Conservation (phyloP, 2,113 vertebrate genomes). For the Neodontobutis hainanensis region DNA sequence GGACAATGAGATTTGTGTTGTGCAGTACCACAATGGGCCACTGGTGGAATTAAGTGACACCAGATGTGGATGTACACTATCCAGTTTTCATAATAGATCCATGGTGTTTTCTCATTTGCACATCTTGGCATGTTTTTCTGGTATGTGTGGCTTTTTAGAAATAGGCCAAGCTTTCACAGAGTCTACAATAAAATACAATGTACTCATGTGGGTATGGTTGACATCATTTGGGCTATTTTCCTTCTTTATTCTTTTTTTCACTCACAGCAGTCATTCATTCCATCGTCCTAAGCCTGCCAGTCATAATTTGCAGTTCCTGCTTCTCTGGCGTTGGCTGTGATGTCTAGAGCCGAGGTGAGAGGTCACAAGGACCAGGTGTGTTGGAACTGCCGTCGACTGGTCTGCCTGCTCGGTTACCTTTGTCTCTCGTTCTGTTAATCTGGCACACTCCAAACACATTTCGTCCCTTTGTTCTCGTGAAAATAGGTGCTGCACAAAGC, state of each 20-base stretch:
- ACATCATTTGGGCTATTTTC: slow-evolving; percentile 21
- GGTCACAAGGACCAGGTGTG: slow-evolving; percentile 63
- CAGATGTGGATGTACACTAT: neutral
- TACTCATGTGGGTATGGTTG: slow-evolving; percentile 4
- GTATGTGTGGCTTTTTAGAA: slow-evolving; percentile 16
- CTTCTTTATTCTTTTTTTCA: slow-evolving; percentile 21
- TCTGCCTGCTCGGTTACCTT: slow-evolving; percentile 42
- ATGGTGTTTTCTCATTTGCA: slow-evolving; percentile 27
- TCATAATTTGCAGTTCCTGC: slow-evolving; percentile 54
- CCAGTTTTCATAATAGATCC: too few relatives aligned
- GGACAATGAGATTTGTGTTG: too few relatives aligned
- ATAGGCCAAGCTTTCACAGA: slow-evolving; percentile 28
- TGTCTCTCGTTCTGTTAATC: slow-evolving; percentile 50
- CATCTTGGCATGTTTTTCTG: slow-evolving; percentile 12
- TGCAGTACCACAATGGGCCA: too few relatives aligned
- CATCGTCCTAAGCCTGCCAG: slow-evolving; percentile 35
- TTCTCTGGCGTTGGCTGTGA: slow-evolving; percentile 45
- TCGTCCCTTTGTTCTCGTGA: slow-evolving; percentile 54
- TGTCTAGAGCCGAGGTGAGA: slow-evolving; percentile 56
- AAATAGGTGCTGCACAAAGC: slow-evolving; percentile 45
- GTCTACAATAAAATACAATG: slow-evolving; percentile 3
- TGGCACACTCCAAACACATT: slow-evolving; percentile 41
- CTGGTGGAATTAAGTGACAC: neutral
- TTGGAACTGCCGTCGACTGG: slow-evolving; percentile 31
- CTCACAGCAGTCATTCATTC: slow-evolving; percentile 27